Conservation (phyloP, 1,140 invertebrate species). For the Scylla paramamosain region DNA sequence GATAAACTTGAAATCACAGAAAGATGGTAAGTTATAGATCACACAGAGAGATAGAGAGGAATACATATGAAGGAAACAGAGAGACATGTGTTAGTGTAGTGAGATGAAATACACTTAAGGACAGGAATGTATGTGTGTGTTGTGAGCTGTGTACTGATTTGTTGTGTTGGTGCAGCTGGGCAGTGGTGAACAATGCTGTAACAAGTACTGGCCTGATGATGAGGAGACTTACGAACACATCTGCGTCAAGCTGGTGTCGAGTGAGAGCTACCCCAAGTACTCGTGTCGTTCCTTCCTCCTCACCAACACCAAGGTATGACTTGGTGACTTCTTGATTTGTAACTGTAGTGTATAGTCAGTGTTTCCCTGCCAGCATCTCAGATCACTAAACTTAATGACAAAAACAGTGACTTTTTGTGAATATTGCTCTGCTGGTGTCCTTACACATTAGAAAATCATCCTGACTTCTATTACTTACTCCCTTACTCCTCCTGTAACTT, state of each 20-base stretch:
- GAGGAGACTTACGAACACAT: conserved; percentile 91
- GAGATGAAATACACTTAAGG: neutral
- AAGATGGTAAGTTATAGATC: too few relatives aligned
- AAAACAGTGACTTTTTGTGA: too few relatives aligned
- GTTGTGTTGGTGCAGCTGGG: conserved; percentile 83
- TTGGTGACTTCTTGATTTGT: neutral
- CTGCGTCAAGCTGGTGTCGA: conserved; percentile 91
- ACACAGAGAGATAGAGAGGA: too few relatives aligned
- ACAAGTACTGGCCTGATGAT: conserved; percentile 94
- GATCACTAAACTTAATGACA: too few relatives aligned
- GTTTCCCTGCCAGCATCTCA: too few relatives aligned
- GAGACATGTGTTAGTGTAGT: neutral
- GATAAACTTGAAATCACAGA: too few relatives aligned
- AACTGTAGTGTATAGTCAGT: neutral
- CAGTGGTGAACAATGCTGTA: conserved; percentile 88
- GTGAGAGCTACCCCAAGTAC: conserved; percentile 93
- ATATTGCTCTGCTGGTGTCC: too few relatives aligned
- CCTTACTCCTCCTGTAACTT: neutral
- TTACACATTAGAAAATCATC: too few relatives aligned
- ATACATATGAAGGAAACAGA: too few relatives aligned
- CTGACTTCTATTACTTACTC: neutral
- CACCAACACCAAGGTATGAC: conserved; percentile 87
- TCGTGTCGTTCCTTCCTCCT: conserved; percentile 90
- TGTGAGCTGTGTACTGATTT: neutral
- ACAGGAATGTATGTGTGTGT: neutral